Conservation (phyloP, 2,888 invertebrate genomes). For the Auanema sp. region DNA sequence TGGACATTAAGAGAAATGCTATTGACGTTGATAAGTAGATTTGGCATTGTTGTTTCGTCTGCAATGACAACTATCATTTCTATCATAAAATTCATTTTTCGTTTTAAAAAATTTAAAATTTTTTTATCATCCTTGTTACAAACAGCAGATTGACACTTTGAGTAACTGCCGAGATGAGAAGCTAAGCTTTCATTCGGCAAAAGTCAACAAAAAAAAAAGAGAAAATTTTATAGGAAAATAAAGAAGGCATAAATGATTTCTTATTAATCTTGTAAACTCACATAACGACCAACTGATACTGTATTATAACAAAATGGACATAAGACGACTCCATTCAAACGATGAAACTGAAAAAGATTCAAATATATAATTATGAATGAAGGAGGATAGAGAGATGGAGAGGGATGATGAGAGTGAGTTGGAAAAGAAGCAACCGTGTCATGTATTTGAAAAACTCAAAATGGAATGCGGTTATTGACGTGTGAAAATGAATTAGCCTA, state of each 20-base stretch:
- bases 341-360: conserved; percentile 27
- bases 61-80: neutral
- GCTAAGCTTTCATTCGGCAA: too few species aligned
- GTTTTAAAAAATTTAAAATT: too few species aligned
- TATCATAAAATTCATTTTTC: neutral
- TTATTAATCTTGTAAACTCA: conserved; percentile 26
- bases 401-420: too few species aligned
- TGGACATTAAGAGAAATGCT: conserved; percentile 5
- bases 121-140: too few species aligned
- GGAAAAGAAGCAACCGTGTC: too few species aligned
- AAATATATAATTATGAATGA: neutral
- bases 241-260: too few species aligned
- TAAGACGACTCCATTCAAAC: conserved; percentile 34
- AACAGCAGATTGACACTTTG: too few species aligned
- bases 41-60: conserved; percentile 14
- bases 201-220: neutral
- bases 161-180: too few species aligned
- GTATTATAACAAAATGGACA: conserved; percentile 44
- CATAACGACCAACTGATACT: conserved; percentile 42
- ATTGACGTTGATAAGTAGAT: conserved; percentile 14
- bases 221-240: neutral
- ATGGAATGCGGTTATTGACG: neutral
- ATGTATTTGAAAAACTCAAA: too few species aligned
- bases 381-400: too few species aligned
- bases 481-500: conserved; percentile 7